phyloP scores from a whole-genome alignment of 2,113 vertebrate species.

The Synodontis membranacea region DNA sequence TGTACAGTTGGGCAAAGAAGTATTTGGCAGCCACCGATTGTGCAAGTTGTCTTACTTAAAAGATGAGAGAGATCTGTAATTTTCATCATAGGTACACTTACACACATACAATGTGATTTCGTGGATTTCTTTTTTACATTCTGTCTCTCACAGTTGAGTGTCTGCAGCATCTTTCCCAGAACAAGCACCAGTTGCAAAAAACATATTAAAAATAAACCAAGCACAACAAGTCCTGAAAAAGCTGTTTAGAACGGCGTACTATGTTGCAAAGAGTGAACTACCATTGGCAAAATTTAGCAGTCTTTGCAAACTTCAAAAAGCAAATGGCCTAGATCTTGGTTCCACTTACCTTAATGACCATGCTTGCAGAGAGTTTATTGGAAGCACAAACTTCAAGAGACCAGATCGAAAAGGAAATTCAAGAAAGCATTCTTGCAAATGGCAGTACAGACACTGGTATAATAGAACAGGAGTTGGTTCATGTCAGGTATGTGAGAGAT shows the following conservation, averaged over 20 bases:
- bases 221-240: neutral
- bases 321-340: neutral
- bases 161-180: conserved; percentile 14
- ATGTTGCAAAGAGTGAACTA: neutral
- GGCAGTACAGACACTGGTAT: neutral
- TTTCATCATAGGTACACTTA: no score
- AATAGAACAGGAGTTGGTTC: neutral
- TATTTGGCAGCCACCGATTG: no score
- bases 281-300: conserved; percentile 1
- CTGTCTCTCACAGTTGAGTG: no score
- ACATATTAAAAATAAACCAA: neutral
- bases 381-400: no score
- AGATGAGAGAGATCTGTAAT: no score
- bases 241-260: neutral
- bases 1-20: no score
- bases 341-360: neutral
- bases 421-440: neutral
- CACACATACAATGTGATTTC: no score
- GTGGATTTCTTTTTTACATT: no score
- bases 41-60: no score
- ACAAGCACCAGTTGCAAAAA: neutral
- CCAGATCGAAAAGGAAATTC: no score
- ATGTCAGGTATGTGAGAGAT: neutral
- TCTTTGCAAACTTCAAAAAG: neutral
- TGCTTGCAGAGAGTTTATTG: neutral